A percentile compares a stretch with the other conserved stretches of the same genome.
These are phyloP conservation scores for Papilio xuthus DNA, from an alignment of 1,140 invertebrate genomes.

Conservation along the genomic window DNA sequence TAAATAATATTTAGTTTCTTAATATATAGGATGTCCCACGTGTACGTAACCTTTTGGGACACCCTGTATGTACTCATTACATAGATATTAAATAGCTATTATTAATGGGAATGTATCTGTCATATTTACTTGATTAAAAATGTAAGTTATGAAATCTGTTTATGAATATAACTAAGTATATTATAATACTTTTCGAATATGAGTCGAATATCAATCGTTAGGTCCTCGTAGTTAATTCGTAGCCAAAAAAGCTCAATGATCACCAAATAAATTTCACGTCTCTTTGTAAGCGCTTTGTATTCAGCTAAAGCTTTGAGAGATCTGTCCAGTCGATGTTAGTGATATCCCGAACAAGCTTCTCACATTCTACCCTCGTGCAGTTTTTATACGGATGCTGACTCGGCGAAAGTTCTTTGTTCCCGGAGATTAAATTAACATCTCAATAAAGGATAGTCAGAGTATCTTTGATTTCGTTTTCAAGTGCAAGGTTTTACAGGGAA, in stretches of 20 bases:
- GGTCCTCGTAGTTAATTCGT: neutral
- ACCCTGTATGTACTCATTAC: too few species aligned
- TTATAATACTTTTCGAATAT: too few species aligned
- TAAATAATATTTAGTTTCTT: too few species aligned
- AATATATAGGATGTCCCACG: too few species aligned
- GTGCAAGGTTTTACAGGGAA: neutral
- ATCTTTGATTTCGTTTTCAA: constrained; percentile 17
- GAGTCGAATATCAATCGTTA: neutral
- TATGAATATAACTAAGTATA: too few species aligned
- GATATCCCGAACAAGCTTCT: constrained; percentile 5
- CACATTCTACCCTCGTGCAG: constrained; percentile 24
- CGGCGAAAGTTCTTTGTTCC: constrained; percentile 26
- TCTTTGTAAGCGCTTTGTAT: constrained; percentile 10
- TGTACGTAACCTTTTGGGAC: too few species aligned
- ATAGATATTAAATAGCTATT: too few species aligned
- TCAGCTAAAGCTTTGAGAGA: constrained; percentile 13
- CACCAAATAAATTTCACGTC: neutral
- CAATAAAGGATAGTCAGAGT: constrained; percentile 20
- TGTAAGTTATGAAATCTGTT: too few species aligned
- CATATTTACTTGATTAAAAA: too few species aligned
- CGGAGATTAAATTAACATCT: constrained; percentile 36
- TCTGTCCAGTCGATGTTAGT: constrained; percentile 19
- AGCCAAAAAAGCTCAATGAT: neutral
- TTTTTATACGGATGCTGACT: constrained; percentile 25
- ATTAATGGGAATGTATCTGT: too few species aligned